Evolutionary conservation across 2,797 vertebrate genomes (phyloP).

Genomic region (Lophotriccus pileatus): DNA sequence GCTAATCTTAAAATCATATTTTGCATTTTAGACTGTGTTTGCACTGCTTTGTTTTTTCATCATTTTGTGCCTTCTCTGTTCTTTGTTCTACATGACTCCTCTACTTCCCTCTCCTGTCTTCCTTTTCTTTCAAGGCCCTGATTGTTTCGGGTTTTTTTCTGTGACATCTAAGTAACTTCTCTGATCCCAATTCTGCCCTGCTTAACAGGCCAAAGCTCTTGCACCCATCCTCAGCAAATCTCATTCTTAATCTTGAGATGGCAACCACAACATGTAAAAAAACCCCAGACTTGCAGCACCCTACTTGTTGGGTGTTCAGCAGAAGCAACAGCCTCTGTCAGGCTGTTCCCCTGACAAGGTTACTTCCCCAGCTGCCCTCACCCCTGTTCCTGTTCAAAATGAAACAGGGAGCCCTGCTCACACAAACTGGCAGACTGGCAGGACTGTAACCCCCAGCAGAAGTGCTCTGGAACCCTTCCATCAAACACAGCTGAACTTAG

Average conservation of each 20-base stretch:
- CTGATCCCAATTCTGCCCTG: neutral
- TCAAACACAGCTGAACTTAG: neutral
- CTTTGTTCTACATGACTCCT: neutral
- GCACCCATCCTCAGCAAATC: neutral
- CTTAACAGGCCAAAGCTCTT: neutral
- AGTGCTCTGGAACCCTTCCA: accelerated
- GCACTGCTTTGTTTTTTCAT: neutral
- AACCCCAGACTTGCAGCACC: neutral
- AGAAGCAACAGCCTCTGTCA: neutral
- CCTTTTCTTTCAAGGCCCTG: neutral
- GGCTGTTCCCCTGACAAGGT: neutral
- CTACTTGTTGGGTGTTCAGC: neutral
- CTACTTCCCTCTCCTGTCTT: neutral
- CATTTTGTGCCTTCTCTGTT: neutral
- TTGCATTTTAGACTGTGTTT: neutral
- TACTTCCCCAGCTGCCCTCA: neutral
- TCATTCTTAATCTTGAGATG: neutral
- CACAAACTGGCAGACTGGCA: neutral
- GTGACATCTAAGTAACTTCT: neutral
- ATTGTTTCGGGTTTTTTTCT: neutral
- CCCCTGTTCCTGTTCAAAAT: neutral
- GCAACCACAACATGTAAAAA: neutral
- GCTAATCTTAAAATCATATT: neutral
- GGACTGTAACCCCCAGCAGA: neutral
- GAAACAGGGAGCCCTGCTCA: neutral